Evolutionary conservation across 2,113 vertebrate genomes (phyloP).

Genomic region (Petroica traversi): DNA sequence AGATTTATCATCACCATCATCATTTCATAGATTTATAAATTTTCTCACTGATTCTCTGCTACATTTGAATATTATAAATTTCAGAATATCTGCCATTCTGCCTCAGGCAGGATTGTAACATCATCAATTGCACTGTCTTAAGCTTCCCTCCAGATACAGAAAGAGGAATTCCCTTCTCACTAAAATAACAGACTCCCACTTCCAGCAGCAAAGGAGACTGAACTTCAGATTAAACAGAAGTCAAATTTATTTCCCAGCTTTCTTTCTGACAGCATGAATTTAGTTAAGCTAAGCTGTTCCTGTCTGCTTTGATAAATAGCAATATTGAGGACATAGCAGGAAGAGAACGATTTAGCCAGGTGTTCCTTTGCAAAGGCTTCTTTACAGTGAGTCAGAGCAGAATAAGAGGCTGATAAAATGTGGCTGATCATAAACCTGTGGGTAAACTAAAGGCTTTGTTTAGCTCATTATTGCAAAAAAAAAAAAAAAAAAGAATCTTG

Average conservation of each 20-base stretch:
- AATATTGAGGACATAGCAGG: neutral
- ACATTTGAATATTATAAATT: rapidly evolving
- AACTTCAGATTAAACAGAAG: neutral
- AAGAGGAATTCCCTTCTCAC: neutral
- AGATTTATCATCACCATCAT: neutral
- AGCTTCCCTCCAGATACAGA: neutral
- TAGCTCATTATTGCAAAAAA: neutral
- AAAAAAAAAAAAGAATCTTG: neutral
- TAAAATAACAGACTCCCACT: neutral
- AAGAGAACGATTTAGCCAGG: constrained; percentile 1
- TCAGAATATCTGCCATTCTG: neutral
- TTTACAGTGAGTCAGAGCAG: constrained; percentile 31
- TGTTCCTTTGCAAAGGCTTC: constrained; percentile 11
- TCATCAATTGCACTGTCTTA: neutral
- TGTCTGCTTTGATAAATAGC: neutral
- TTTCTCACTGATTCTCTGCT: neutral
- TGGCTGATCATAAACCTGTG: neutral
- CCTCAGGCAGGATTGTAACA: neutral
- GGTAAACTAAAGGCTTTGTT: constrained; percentile 29
- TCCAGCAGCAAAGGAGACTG: neutral
- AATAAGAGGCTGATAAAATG: neutral
- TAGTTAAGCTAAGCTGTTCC: neutral
- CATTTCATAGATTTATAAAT: neutral
- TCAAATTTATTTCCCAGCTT: neutral
- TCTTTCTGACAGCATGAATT: neutral